A percentile compares a stretch with the other conserved stretches of the same genome.
These are phyloP conservation scores for Cyanoramphus novaezelandiae DNA, from an alignment of 2,113 vertebrate species.

Conservation along the genomic window DNA sequence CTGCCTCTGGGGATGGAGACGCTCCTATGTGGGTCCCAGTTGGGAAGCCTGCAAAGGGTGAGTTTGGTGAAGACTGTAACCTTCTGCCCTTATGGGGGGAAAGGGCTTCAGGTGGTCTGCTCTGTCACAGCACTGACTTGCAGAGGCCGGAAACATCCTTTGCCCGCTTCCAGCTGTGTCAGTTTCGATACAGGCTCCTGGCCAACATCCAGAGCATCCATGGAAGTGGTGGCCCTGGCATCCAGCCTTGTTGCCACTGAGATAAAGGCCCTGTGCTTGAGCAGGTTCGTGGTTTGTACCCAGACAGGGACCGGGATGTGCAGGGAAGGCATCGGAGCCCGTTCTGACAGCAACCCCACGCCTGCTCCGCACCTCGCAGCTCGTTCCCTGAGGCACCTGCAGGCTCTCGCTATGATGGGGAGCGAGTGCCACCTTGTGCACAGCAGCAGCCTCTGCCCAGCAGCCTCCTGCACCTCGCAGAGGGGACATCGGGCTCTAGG, in stretches of 20 bases:
- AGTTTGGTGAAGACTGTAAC: neutral
- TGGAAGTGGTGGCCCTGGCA: neutral
- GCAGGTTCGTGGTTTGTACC: neutral
- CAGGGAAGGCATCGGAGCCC: neutral
- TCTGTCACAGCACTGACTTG: neutral
- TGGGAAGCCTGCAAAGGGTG: neutral
- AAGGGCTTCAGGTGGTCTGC: neutral
- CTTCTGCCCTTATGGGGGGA: neutral
- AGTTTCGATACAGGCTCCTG: neutral
- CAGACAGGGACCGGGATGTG: neutral
- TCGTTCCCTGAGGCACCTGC: neutral
- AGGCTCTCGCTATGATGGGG: neutral
- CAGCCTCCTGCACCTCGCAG: fast-evolving
- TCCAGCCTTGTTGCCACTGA: neutral
- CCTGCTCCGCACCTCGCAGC: neutral
- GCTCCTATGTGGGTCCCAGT: fast-evolving
- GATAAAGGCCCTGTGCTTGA: too few species aligned
- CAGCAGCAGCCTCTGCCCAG: neutral
- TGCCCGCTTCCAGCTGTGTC: fast-evolving
- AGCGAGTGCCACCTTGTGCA: conserved; percentile 53
- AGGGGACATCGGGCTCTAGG: neutral
- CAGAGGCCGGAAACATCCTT: neutral
- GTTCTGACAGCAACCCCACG: fast-evolving
- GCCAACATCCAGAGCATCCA: fast-evolving
- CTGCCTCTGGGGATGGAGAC: neutral